A percentile compares a stretch with the other conserved stretches of the same genome.
Evolutionary conservation across 2,888 invertebrate species (phyloP).

Genomic region (Fabriciana adippe): DNA sequence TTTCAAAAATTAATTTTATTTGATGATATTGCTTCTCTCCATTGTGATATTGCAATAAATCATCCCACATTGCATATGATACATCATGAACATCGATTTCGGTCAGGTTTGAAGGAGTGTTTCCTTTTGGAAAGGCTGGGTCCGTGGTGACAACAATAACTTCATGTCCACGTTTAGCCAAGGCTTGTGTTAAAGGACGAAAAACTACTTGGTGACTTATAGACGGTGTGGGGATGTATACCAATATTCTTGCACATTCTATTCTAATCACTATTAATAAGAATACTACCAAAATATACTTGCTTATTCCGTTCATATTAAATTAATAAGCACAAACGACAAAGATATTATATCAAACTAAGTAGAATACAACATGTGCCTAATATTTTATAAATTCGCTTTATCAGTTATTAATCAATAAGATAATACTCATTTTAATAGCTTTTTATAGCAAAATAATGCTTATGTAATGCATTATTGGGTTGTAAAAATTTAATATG

Average conservation of each 20-base stretch:
- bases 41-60: conserved; percentile 8
- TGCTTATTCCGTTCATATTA: conserved; percentile 2
- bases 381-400: conserved; percentile 4
- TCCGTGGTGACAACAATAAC: conserved; percentile 48
- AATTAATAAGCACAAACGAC: neutral
- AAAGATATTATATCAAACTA: too few species aligned
- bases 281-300: neutral
- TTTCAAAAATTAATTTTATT: conserved; percentile 25
- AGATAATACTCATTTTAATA: neutral
- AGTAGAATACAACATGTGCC: neutral
- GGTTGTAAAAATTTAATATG: too few species aligned
- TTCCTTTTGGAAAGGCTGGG: conserved; percentile 44
- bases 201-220: conserved; percentile 54
- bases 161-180: conserved; percentile 52
- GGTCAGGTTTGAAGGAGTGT: conserved; percentile 47
- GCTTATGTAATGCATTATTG: too few species aligned
- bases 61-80: conserved; percentile 46
- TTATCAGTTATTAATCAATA: conserved; percentile 2
- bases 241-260: conserved; percentile 54
- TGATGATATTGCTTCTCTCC: conserved; percentile 21
- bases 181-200: conserved; percentile 53
- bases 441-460: too few species aligned
- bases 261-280: conserved; percentile 2
- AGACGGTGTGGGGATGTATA: conserved; percentile 53
- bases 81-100: conserved; percentile 54